A percentile compares a stretch with the other conserved stretches of the same genome.
These are phyloP conservation scores for Drosophila flavopinicola DNA, from an alignment of 2,888 invertebrate genomes.

Conservation along the genomic window DNA sequence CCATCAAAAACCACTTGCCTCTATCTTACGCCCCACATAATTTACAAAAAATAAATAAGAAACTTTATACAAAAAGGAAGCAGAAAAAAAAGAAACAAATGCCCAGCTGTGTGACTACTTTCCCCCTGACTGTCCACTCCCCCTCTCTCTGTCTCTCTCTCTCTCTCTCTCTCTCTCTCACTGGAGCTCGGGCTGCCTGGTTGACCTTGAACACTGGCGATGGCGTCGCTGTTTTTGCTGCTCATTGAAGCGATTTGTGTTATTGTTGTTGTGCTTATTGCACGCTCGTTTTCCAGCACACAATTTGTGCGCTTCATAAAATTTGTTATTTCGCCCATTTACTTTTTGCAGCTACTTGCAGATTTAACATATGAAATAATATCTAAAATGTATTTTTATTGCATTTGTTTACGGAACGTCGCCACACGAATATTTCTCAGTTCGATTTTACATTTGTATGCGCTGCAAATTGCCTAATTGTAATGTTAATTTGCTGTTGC, in stretches of 20 bases:
- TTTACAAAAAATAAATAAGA: conserved; percentile 17
- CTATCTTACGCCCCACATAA: conserved; percentile 47
- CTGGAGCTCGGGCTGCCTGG: conserved; percentile 31
- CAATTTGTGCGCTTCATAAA: conserved; percentile 45
- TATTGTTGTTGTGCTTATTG: conserved; percentile 23
- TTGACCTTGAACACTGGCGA: conserved; percentile 59
- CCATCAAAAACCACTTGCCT: conserved; percentile 48
- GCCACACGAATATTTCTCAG: conserved; percentile 12
- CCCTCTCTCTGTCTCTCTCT: too few species aligned
- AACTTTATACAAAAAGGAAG: conserved; percentile 19
- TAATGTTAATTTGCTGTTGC: not conserved
- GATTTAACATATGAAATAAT: conserved; percentile 36
- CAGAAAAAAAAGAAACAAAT: conserved; percentile 5
- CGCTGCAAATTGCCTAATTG: conserved; percentile 4
- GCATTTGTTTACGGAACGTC: conserved; percentile 20
- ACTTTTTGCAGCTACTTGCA: conserved; percentile 19
- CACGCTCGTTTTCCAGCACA: conserved; percentile 41
- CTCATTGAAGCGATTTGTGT: conserved; percentile 62
- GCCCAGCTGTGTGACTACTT: conserved; percentile 2
- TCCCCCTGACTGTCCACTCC: not conserved
- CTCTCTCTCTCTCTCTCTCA: not conserved
- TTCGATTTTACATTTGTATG: conserved; percentile 17
- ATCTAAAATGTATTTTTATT: conserved; percentile 24
- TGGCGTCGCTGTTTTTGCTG: conserved; percentile 44
- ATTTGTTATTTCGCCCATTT: conserved; percentile 7